These are phyloP conservation scores for Drosophila yakuba DNA, from an alignment of 1,140 invertebrate species.

Conservation along the genomic window DNA sequence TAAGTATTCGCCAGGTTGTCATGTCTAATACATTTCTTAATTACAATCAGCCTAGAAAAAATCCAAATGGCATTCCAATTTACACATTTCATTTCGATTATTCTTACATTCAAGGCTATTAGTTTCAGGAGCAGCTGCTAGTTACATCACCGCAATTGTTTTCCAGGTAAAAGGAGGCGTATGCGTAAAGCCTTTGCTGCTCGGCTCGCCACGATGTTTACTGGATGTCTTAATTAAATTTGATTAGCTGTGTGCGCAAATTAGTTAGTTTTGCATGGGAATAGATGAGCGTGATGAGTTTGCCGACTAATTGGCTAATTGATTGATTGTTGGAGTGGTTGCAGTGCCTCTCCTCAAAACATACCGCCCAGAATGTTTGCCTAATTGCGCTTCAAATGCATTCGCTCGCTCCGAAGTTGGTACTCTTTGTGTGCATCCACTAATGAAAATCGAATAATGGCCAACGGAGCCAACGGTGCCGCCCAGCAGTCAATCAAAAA, in stretches of 20 bases:
- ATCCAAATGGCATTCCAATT: too few species aligned
- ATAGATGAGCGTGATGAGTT: constrained; percentile 69
- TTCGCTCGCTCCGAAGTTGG: constrained; percentile 7
- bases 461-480: too few species aligned
- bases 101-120: too few species aligned
- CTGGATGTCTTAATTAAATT: constrained; percentile 81
- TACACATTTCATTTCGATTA: too few species aligned
- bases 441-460: constrained; percentile 46
- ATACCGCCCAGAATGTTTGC: constrained; percentile 39
- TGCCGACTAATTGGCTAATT: constrained; percentile 76
- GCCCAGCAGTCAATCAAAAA: constrained; percentile 55
- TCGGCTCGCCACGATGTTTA: constrained; percentile 47
- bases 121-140: background rate
- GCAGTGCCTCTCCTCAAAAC: constrained; percentile 8
- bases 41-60: too few species aligned
- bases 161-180: constrained; percentile 30
- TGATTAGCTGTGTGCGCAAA: constrained; percentile 78
- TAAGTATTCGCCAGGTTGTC: too few species aligned
- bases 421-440: constrained; percentile 46
- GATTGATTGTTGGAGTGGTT: constrained; percentile 68
- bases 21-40: too few species aligned
- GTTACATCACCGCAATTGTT: constrained; percentile 5
- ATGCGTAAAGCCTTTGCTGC: constrained; percentile 30
- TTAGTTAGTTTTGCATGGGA: constrained; percentile 74
- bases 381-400: constrained; percentile 60